Evolutionary conservation across 2,888 invertebrate species (phyloP).

Genomic region (Hydrotaea diabolus): DNA sequence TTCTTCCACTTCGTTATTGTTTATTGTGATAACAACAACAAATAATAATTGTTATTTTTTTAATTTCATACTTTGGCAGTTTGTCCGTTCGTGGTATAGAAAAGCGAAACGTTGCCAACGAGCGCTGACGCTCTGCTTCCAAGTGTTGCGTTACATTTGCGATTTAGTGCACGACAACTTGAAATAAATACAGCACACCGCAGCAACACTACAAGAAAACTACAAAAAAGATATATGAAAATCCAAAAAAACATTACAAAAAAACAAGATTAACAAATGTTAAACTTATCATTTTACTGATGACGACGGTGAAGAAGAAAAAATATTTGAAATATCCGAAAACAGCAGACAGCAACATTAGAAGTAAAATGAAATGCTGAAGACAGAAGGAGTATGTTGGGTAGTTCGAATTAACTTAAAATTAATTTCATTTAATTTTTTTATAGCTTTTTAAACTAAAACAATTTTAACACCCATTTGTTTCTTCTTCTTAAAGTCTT

Average conservation of each 20-base stretch:
- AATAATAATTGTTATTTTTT: conserved; percentile 2
- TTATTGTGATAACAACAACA: neutral
- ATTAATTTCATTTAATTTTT: conserved; percentile 28
- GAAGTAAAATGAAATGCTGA: neutral
- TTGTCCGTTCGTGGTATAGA: neutral
- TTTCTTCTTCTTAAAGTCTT: neutral
- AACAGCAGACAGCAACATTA: neutral
- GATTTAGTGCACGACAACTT: conserved; percentile 76
- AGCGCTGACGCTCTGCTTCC: conserved; percentile 57
- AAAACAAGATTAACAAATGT: conserved; percentile 4
- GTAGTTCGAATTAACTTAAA: conserved; percentile 10
- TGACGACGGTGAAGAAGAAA: neutral
- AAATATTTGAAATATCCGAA: neutral
- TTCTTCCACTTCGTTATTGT: neutral
- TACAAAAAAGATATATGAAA: conserved; percentile 14
- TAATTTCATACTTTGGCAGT: conserved; percentile 35
- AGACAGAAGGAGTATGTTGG: neutral
- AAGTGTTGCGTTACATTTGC: conserved; percentile 78
- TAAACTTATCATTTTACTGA: conserved; percentile 40
- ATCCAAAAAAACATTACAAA: neutral
- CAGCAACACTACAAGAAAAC: neutral
- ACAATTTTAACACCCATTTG: conserved; percentile 67
- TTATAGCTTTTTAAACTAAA: conserved; percentile 17
- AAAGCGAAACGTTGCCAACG: neutral
- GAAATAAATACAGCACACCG: neutral